Base-by-base conservation (phyloP, 2,888 invertebrate species). In the Drosophila tripunctata region DNA sequence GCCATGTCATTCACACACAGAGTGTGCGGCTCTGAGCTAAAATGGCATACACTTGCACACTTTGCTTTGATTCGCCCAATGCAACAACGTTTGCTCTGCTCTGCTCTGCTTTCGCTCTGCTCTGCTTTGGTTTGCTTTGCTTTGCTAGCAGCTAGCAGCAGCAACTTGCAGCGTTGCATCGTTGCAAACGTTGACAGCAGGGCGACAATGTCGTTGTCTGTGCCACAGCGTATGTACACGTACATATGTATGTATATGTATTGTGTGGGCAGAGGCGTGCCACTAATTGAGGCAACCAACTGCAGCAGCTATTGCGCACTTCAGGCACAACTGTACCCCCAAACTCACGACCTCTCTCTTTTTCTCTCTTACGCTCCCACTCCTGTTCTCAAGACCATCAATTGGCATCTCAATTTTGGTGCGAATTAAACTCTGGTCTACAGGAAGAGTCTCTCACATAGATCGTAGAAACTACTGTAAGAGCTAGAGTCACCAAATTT, bases 1-100 rank as follows among this genome's bases (percentile, higher is more conserved):
- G 79, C 71, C 81, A 82, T 81, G 81, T 81, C 86, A 81, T 85
- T 79, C 86, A 85, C 80, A 81, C 80, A 81, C 83, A 82, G 79
- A 81, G 81, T 85, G 81, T 85, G 80, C 35, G 80, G 67, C 79
- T 78, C 66, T 67, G 58, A 70, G 67, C 80, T 78, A 80, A 84
- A 84, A 81, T 81, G 80, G 80, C 79, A 84, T 75, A 75, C 79
- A 78, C 80, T 78, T 76, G 80, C 77, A 75, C 85, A 84, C 80
- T 75, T 78, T 69, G 68, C 77, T 57, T 57, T 57, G 57, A 57
- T 57, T 57, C 57, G 57, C 50, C 50, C 57, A 27, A 17, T 7
- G 27, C 40, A 40, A 41, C 40, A 19, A 43, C 14, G 41, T 24
- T 41, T 40, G 40, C 27, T 27, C 6, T 27, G 2, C 27, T 27